A percentile compares a stretch with the other conserved stretches of the same genome.
These are phyloP conservation scores for Polydrusus tereticollis DNA, from an alignment of 2,888 invertebrate genomes.

Conservation along the genomic window DNA sequence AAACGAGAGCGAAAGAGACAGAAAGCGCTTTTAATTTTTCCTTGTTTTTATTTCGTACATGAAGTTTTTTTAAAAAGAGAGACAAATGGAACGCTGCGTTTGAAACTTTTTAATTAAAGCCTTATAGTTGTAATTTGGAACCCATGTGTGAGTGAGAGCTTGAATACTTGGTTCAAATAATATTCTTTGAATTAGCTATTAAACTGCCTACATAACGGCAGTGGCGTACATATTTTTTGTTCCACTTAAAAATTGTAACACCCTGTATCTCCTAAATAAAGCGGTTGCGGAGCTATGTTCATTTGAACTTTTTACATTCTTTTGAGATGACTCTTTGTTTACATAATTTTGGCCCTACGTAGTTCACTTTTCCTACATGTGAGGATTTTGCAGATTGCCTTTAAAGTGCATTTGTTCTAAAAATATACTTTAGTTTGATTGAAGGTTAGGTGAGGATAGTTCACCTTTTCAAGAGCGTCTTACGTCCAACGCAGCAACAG, in stretches of 20 bases:
- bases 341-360: no score
- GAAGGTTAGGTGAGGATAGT: not conserved
- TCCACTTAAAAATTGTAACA: no score
- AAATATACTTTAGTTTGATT: no score
- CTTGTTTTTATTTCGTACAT: not conserved
- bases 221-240: no score
- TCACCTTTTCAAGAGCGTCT: not conserved
- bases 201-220: not conserved
- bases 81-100: constrained; percentile 6
- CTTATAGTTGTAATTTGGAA: constrained; percentile 21
- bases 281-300: no score
- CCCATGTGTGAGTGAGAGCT: not conserved
- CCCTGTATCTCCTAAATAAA: no score
- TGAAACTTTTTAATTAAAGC: constrained; percentile 12
- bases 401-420: no score
- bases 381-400: no score
- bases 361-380: no score
- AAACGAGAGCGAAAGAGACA: not conserved
- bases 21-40: constrained; percentile 1
- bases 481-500: not conserved
- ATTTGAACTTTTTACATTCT: no score
- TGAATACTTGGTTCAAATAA: not conserved
- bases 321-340: no score
- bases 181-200: constrained; percentile 4
- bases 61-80: constrained; percentile 6